Percentiles rank a stretch among this genome's conserved stretches.
These are phyloP conservation scores for Ageneiosus marmoratus DNA, from an alignment of 2,113 vertebrate species.

Conservation along the genomic window DNA sequence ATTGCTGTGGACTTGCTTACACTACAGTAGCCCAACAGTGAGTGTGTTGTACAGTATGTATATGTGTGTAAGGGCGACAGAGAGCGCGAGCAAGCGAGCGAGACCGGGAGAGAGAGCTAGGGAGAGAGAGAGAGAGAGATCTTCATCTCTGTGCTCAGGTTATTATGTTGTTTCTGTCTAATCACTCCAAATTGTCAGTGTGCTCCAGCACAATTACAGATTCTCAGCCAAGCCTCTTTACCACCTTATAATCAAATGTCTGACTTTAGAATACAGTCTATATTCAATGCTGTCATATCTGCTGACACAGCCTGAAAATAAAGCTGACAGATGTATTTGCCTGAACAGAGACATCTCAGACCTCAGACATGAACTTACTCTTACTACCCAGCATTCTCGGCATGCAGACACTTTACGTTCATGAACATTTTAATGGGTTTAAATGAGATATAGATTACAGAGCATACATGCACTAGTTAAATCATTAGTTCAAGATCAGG, in stretches of 20 bases:
- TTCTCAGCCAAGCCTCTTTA: conserved; percentile 41
- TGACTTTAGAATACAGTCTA: conserved; percentile 38
- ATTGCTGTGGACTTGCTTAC: conserved; percentile 72
- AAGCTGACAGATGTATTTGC: not conserved
- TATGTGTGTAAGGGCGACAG: not conserved
- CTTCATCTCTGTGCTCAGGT: conserved; percentile 8
- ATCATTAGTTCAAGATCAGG: not conserved
- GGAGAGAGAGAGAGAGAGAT: not conserved
- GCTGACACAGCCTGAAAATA: conserved; percentile 2
- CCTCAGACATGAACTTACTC: not conserved
- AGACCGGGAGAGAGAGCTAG: not conserved
- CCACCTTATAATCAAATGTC: conserved; percentile 43
- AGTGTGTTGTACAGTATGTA: conserved; percentile 28
- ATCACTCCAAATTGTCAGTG: conserved; percentile 46
- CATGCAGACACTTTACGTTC: not conserved
- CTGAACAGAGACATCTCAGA: conserved; percentile 5
- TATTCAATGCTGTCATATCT: conserved; percentile 34
- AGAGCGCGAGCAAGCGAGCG: no score
- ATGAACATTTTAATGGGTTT: not conserved
- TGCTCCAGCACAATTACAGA: conserved; percentile 70
- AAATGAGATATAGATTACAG: not conserved
- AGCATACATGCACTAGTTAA: not conserved
- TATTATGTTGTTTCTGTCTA: conserved; percentile 32
- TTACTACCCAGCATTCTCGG: not conserved
- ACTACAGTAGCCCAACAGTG: conserved; percentile 47